phyloP scores from a whole-genome alignment of 2,797 vertebrate genomes.

The Simalia tracyae region DNA sequence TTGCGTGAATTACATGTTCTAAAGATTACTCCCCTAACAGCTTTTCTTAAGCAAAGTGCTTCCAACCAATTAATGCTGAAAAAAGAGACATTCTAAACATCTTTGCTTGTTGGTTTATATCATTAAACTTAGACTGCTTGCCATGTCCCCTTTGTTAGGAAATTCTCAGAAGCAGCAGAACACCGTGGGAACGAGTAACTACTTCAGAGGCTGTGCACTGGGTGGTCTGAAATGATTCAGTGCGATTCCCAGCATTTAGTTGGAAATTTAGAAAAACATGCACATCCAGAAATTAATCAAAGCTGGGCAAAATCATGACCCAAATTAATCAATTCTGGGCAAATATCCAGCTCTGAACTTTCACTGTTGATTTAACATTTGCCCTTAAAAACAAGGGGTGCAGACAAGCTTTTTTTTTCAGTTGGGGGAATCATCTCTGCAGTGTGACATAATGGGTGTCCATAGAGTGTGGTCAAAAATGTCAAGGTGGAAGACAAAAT shows the following conservation, averaged over 20 bases:
- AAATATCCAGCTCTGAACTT: not conserved
- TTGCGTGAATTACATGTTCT: fast-evolving
- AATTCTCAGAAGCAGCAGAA: constrained; percentile 55
- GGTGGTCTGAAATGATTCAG: not conserved
- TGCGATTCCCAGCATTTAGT: not conserved
- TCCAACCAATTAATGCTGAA: constrained; percentile 13
- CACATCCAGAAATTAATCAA: not conserved
- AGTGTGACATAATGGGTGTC: not conserved
- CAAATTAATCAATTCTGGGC: not conserved
- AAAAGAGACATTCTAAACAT: not conserved
- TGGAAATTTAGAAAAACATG: not conserved
- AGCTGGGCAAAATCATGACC: not conserved
- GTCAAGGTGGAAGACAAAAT: no score
- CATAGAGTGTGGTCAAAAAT: not conserved
- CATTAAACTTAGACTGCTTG: constrained; percentile 17
- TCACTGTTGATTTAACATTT: not conserved
- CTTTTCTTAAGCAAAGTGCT: not conserved
- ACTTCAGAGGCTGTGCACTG: not conserved
- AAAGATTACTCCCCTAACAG: not conserved
- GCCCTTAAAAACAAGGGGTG: not conserved
- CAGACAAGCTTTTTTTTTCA: not conserved
- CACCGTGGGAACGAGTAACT: constrained; percentile 5
- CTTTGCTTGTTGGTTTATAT: constrained; percentile 22
- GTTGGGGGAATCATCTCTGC: not conserved
- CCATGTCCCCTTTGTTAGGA: constrained; percentile 28